Base-by-base conservation (phyloP, 2,797 vertebrate species). In the Myotis findleyi region DNA sequence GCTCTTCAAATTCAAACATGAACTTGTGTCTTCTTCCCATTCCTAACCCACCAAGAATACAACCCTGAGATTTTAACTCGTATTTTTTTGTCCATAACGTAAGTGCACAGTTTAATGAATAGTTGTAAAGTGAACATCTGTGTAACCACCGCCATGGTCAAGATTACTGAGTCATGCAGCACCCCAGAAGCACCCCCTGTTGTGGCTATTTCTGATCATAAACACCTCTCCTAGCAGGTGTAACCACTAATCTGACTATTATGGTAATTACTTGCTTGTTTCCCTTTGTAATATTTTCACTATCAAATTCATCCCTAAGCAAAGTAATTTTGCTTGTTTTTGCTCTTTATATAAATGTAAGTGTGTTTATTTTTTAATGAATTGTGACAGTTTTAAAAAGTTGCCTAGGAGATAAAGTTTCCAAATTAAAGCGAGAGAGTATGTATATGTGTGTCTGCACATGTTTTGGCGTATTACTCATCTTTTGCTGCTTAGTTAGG, bases 341-440 rank as follows among this genome's bases (percentile, higher is more conserved):
- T 79, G 14, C 49, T 91, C 17, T 87, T 92, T 81, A 57, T 89
- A 41, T 84, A 89, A 69, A 21, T 81, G 2, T n/a, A 93, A 17
- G 4, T 88, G 20, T 16, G 5, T 91, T 80, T 77, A 66, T 86
- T 95, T 95, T 94, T 91, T 85, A 82, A 41, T 95, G 55, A 12
- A 41, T 77, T 79, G 7, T 92, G 62, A 27, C 33, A 33, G 41
- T 73, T 68, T 95, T 18, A 55, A 80, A 89, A 84, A n/a, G 23
- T 83, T 12, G 53, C 4, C 1, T 68, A 57, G 30, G 41, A 92
- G 30, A 59, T 69, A 23, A 92, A 33, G 17, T 89, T 66, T 89
- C 49, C 41, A 57, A 27, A 33, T 90, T 91, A 76, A 84, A 91
- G 10, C 16, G 21, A 55, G 57, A 51, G 8, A 68, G 18, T 69